Evolutionary conservation across 2,113 vertebrate species (phyloP), one percentile per base, ranked within the genome.

Genomic region (Elephas maximus): DNA sequence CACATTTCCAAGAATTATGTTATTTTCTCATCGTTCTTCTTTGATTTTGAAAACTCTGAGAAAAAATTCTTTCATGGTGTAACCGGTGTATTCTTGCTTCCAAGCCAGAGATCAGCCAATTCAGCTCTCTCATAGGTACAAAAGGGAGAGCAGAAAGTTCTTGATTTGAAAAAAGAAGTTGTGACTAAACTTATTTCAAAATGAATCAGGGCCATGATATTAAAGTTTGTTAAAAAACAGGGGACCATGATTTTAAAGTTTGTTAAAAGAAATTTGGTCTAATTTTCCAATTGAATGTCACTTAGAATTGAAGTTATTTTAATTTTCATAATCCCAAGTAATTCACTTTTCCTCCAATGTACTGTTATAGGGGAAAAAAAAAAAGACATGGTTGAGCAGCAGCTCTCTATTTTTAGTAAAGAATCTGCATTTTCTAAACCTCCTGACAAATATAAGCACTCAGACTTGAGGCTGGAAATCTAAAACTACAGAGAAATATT

Each of bases 1-100:
- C 5, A 69, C 11, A 67, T n/a, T 73, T 37, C 26, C 2, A 60
- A 74, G 3, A 48, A n/a, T 87, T 84, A 62, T n/a, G 12, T 14
- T 79, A 41, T 88, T 95, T 96, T 91, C 45, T n/a, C 62, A 23
- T 18, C 21, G 41, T 84, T 84, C 51, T 60, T 37, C 18, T 95
- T 91, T 73, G 20, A 76, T 76, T 67, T 83, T 53, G 20, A 44
- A 26, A 84, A 37, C 5, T 76, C 24, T 88, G 63, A 44, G 37
- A 62, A 82, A 76, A 62, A 63, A 60, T 41, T 10, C 0, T 83
- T 44, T 83, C 11, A 37, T 18, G 24, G 53, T 69, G 17, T 78
- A 87, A 62, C 4, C 10, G 57, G 30, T 48, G n/a, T 63, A 45
- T n/a, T 95, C 48, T 28, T 26, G 1, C 37, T 88, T 28, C 20